Evolutionary conservation across 2,888 invertebrate genomes (phyloP).

Genomic region (Apomyelois bistriatella): DNA sequence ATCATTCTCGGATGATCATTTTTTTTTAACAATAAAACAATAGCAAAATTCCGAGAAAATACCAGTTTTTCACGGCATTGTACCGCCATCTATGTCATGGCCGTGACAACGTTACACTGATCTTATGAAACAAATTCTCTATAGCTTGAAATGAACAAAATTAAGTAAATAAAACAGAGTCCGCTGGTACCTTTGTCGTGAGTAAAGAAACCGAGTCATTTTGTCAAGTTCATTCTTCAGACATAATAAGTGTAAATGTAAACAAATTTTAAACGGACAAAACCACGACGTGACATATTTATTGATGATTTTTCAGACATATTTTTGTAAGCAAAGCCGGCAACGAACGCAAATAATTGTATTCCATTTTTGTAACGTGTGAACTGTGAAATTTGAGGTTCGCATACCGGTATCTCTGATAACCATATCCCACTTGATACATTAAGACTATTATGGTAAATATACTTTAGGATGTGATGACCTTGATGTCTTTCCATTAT

Average conservation of each 20-base stretch:
- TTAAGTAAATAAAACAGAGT: neutral
- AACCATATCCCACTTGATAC: slow-evolving; percentile 57
- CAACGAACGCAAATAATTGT: neutral
- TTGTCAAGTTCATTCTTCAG: slow-evolving; percentile 4
- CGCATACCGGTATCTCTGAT: slow-evolving; percentile 28
- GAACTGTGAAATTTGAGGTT: neutral
- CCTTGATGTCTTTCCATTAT: slow-evolving; percentile 41
- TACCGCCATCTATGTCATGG: slow-evolving; percentile 6
- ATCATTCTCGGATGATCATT: neutral
- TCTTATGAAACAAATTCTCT: neutral
- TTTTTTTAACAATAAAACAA: neutral
- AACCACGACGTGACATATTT: neutral
- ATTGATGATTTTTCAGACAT: too few relatives aligned
- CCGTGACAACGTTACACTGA: neutral
- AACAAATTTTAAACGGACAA: neutral
- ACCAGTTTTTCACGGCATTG: neutral
- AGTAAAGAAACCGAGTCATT: neutral
- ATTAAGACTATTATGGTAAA: slow-evolving; percentile 55
- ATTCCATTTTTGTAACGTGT: neutral
- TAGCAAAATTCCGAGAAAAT: slow-evolving; percentile 5
- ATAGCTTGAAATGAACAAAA: neutral
- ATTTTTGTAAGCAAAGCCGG: too few relatives aligned
- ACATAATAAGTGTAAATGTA: neutral
- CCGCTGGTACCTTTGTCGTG: slow-evolving; percentile 2
- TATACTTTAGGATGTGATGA: slow-evolving; percentile 55